These are phyloP conservation scores for Hyles euphorbiae DNA, from an alignment of 1,140 invertebrate genomes.

Conservation along the genomic window DNA sequence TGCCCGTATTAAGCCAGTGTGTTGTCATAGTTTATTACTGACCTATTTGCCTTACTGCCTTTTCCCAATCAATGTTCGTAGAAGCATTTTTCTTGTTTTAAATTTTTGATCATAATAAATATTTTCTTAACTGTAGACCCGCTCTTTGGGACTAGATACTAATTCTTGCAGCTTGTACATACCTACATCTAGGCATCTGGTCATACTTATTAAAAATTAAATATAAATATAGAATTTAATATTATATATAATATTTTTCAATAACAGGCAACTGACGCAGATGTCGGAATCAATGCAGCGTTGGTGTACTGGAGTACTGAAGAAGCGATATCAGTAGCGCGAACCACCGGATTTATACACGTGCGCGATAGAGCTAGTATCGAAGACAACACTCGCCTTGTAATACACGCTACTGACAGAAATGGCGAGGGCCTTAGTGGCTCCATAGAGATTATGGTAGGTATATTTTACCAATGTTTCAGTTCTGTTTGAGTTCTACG, in stretches of 20 bases:
- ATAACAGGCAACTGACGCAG: slow-evolving; percentile 57
- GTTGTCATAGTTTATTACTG: too few species aligned
- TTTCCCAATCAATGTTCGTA: too few species aligned
- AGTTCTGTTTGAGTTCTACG: neutral
- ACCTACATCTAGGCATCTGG: neutral
- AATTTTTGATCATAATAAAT: too few species aligned
- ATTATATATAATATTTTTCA: neutral
- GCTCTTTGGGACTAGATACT: too few species aligned
- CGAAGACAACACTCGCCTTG: slow-evolving; percentile 29
- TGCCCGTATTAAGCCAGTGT: too few species aligned
- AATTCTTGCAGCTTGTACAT: neutral
- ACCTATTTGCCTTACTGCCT: too few species aligned
- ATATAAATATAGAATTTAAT: too few species aligned
- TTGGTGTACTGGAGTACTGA: slow-evolving; percentile 49
- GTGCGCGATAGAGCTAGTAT: slow-evolving; percentile 36
- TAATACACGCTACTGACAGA: slow-evolving; percentile 45
- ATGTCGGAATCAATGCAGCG: slow-evolving; percentile 54
- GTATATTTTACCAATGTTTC: slow-evolving; percentile 4
- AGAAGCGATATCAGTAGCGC: slow-evolving; percentile 42
- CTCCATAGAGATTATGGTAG: slow-evolving; percentile 49
- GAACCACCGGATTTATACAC: slow-evolving; percentile 49
- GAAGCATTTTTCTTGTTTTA: too few species aligned
- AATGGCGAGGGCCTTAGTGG: slow-evolving; percentile 49
- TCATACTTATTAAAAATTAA: too few species aligned
- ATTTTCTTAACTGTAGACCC: too few species aligned